These are phyloP conservation scores for Drosophila pseudoobscura DNA, from an alignment of 1,140 invertebrate genomes.

Conservation along the genomic window DNA sequence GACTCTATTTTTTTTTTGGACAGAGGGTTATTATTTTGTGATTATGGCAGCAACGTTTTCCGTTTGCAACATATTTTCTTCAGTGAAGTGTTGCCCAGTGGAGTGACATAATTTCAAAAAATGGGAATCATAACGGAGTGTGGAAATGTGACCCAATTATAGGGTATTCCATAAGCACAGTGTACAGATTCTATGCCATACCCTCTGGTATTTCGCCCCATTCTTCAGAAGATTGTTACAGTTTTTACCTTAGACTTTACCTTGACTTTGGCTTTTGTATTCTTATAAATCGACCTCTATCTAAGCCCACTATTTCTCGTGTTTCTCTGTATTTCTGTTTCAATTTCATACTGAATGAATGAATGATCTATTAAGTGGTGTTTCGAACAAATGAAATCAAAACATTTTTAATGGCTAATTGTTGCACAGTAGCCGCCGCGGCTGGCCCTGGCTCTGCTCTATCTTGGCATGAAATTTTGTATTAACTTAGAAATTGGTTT, in stretches of 20 bases:
- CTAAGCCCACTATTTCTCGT: slow-evolving; percentile 15
- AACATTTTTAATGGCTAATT: slow-evolving; percentile 52
- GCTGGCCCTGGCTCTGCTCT: slow-evolving; percentile 45
- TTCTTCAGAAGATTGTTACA: slow-evolving; percentile 31
- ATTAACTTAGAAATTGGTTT: slow-evolving; percentile 13
- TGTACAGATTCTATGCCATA: neutral
- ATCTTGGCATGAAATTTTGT: slow-evolving; percentile 55
- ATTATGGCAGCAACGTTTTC: slow-evolving; percentile 58
- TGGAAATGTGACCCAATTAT: too few species aligned
- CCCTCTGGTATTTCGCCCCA: neutral
- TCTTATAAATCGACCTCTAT: slow-evolving; percentile 43
- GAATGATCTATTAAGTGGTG: slow-evolving; percentile 30
- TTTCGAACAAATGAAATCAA: slow-evolving; percentile 58
- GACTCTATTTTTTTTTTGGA: slow-evolving; percentile 1
- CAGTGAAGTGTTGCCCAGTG: slow-evolving; percentile 16
- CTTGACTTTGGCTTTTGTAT: slow-evolving; percentile 52
- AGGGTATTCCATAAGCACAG: too few species aligned
- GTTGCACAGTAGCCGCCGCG: slow-evolving; percentile 29
- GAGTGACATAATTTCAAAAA: slow-evolving; percentile 55
- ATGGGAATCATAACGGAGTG: slow-evolving; percentile 30
- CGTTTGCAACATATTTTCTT: slow-evolving; percentile 52
- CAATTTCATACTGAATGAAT: too few species aligned
- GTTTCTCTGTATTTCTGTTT: slow-evolving; percentile 35
- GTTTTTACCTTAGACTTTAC: slow-evolving; percentile 15
- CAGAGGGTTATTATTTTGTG: slow-evolving; percentile 57